Evolutionary conservation across 2,888 invertebrate species (phyloP).

Genomic region (Adineta ricciae): DNA sequence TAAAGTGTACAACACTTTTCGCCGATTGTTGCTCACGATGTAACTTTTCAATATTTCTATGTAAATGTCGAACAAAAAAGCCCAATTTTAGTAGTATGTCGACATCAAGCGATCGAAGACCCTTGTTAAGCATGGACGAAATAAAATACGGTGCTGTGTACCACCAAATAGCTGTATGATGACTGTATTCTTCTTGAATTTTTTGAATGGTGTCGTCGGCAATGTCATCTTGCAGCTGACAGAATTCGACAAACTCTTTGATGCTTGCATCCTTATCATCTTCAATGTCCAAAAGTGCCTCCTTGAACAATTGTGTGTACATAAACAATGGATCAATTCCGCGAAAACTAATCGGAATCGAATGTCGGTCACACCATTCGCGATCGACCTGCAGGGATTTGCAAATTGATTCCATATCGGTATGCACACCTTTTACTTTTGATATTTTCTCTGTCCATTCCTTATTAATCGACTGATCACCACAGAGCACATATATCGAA

Average conservation of each 20-base stretch:
- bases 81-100: background rate
- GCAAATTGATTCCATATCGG: background rate
- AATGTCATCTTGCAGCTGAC: background rate
- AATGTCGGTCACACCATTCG: background rate
- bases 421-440: background rate
- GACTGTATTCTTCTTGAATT: background rate
- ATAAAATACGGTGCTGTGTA: background rate
- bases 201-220: background rate
- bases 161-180: background rate
- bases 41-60: background rate
- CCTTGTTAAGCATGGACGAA: background rate
- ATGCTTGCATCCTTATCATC: background rate
- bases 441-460: background rate
- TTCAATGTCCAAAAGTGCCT: background rate
- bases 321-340: background rate
- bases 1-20: background rate
- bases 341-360: background rate
- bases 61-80: background rate
- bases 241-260: background rate
- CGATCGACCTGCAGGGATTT: background rate
- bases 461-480: background rate
- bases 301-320: background rate
- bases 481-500: background rate
- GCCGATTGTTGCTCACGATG: background rate
- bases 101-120: background rate